A percentile compares a stretch with the other conserved stretches of the same genome.
Conservation (phyloP, 2,888 invertebrate genomes). For the Drosophila koepferae region DNA sequence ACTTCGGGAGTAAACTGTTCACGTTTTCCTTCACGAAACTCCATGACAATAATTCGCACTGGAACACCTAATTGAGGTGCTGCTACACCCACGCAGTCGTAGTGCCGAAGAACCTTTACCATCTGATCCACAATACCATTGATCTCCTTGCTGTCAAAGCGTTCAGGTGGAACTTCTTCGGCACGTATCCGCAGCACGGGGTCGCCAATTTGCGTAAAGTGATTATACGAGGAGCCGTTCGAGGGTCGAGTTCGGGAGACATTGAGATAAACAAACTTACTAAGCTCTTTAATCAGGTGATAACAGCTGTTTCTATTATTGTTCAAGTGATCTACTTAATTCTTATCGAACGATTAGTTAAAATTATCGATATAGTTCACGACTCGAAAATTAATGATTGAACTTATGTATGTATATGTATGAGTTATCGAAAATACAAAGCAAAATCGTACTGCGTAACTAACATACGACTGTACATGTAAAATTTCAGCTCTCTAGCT, state of each 20-base stretch:
- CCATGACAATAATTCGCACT: constrained; percentile 88
- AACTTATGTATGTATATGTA: too few species aligned
- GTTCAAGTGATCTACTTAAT: background rate
- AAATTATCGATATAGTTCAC: background rate
- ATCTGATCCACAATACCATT: constrained; percentile 87
- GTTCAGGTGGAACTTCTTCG: constrained; percentile 86
- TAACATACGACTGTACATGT: too few species aligned
- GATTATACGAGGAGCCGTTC: constrained; percentile 87
- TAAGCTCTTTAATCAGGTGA: background rate
- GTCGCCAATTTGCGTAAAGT: constrained; percentile 92
- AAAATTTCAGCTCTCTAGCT: too few species aligned
- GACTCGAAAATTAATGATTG: background rate
- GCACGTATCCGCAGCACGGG: constrained; percentile 88
- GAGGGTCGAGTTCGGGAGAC: constrained; percentile 29
- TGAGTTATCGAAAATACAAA: too few species aligned
- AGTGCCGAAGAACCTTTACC: constrained; percentile 87
- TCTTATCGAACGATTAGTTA: background rate
- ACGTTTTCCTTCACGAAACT: constrained; percentile 86
- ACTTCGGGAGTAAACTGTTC: constrained; percentile 81
- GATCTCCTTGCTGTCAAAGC: constrained; percentile 86
- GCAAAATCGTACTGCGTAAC: too few species aligned
- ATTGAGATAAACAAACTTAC: constrained; percentile 21
- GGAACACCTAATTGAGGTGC: constrained; percentile 92
- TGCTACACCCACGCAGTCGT: constrained; percentile 89
- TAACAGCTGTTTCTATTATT: constrained; percentile 18